phyloP scores from a whole-genome alignment of 2,113 vertebrate species.

The Pterocles gutturalis region DNA sequence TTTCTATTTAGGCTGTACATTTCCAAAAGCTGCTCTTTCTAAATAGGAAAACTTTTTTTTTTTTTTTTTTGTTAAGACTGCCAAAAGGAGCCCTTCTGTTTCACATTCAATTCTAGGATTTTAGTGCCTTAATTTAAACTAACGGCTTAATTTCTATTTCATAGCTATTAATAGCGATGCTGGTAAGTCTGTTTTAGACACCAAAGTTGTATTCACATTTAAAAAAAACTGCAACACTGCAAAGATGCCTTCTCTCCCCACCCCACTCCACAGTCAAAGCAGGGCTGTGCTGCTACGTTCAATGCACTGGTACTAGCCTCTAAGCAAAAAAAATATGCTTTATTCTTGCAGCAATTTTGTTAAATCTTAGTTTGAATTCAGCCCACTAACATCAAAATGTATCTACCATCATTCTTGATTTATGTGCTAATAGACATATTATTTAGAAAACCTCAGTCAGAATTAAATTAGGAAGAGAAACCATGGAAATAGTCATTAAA shows the following conservation, averaged over 20 bases:
- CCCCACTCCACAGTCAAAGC: neutral
- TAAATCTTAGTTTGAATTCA: neutral
- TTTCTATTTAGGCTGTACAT: neutral
- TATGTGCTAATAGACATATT: neutral
- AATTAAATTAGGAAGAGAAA: neutral
- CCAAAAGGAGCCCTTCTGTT: neutral
- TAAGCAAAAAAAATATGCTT: neutral
- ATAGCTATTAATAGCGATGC: neutral
- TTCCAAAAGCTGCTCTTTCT: neutral
- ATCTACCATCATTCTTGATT: neutral
- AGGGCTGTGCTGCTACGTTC: neutral
- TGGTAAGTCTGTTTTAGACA: neutral
- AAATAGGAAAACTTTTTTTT: neutral
- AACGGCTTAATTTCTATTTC: neutral
- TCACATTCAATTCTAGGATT: neutral
- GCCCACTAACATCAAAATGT: neutral
- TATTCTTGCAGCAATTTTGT: neutral
- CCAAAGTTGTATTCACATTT: neutral
- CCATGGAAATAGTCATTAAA: neutral
- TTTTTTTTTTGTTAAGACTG: neutral
- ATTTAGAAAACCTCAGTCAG: neutral
- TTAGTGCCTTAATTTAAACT: neutral
- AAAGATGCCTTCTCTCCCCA: neutral
- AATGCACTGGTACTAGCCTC: neutral
- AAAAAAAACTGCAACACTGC: neutral